A percentile compares a stretch with the other conserved stretches of the same genome.
Conservation (phyloP, 2,113 vertebrate genomes). For the Sialia sialis region DNA sequence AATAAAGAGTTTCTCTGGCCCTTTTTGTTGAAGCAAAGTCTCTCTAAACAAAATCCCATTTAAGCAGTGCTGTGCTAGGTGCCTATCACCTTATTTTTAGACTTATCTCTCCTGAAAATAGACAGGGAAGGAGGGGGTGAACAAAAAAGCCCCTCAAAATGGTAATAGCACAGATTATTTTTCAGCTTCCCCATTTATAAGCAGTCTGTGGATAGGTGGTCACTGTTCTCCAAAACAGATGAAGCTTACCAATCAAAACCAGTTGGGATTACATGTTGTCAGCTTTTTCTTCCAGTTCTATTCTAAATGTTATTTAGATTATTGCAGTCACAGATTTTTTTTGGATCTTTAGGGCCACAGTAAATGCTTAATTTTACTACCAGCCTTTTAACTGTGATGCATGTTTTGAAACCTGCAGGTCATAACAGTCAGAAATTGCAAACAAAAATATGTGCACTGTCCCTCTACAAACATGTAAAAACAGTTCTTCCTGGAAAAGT, state of each 20-base stretch:
- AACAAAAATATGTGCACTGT: background rate
- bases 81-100: constrained; percentile 37
- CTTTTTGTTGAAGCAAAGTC: background rate
- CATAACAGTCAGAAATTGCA: background rate
- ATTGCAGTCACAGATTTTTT: background rate
- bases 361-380: background rate
- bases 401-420: background rate
- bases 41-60: background rate
- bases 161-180: background rate
- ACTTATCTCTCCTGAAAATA: constrained; percentile 15
- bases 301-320: background rate
- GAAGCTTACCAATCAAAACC: background rate
- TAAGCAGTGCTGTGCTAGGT: background rate
- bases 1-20: background rate
- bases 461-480: background rate
- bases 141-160: background rate
- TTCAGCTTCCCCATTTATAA: background rate
- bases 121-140: background rate
- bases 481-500: background rate
- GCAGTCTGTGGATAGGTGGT: background rate
- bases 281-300: background rate
- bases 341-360: background rate
- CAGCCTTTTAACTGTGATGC: background rate
- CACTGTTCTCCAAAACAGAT: background rate
- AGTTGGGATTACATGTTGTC: background rate